A percentile compares a stretch with the other conserved stretches of the same genome.
These are phyloP conservation scores for Nasonovia ribisnigri DNA, from an alignment of 2,888 invertebrate genomes.

Conservation along the genomic window DNA sequence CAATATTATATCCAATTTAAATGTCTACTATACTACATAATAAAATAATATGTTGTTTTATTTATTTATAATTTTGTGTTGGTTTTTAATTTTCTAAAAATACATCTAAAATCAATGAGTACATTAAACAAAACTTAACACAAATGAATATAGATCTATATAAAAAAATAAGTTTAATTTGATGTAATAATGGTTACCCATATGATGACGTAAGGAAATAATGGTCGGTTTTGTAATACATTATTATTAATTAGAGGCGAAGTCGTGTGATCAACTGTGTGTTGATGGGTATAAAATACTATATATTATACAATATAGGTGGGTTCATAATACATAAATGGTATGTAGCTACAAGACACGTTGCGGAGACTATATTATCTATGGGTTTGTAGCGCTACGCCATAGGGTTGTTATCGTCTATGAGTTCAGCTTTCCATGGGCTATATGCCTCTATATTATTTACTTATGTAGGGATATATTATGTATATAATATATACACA, in stretches of 20 bases:
- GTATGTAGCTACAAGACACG: constrained; percentile 49
- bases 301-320: background rate
- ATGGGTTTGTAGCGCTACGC: background rate
- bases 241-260: constrained; percentile 18
- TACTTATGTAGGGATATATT: background rate
- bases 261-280: background rate
- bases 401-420: background rate
- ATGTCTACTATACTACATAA: too few species aligned
- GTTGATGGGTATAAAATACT: background rate
- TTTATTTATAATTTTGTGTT: too few species aligned
- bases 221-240: constrained; percentile 54
- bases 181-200: background rate
- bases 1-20: too few species aligned
- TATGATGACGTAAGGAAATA: background rate
- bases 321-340: background rate
- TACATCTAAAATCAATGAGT: background rate
- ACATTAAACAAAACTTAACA: background rate
- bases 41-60: too few species aligned
- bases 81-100: background rate
- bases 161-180: background rate
- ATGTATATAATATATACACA: background rate
- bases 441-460: background rate
- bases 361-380: background rate
- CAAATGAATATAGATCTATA: background rate
- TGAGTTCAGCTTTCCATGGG: background rate